Conservation (phyloP, 2,113 vertebrate genomes). For the Cynoglossus semilaevis region DNA sequence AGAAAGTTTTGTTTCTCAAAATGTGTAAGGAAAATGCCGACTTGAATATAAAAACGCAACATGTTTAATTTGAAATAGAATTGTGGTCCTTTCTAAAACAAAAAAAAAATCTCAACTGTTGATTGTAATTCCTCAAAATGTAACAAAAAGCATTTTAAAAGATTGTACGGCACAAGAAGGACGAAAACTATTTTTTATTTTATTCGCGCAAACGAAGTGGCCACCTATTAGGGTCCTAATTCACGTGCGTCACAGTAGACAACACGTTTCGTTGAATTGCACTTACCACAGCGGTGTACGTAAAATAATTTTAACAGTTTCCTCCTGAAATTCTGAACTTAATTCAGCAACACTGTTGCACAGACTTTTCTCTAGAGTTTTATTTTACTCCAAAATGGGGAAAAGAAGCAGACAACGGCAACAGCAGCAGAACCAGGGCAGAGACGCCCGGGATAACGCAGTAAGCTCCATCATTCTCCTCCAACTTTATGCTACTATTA, state of each 20-base stretch:
- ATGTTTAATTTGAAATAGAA: too few species aligned
- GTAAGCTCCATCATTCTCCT: constrained; percentile 57
- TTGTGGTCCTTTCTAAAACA: too few species aligned
- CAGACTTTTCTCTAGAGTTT: constrained; percentile 45
- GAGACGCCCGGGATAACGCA: constrained; percentile 73
- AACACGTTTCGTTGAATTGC: constrained; percentile 40
- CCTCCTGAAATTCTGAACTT: too few species aligned
- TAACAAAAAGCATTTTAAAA: too few species aligned
- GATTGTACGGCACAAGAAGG: too few species aligned
- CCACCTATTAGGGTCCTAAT: constrained; percentile 55
- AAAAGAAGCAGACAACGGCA: constrained; percentile 76
- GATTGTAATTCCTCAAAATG: too few species aligned
- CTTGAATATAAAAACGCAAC: too few species aligned
- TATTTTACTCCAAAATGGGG: constrained; percentile 67
- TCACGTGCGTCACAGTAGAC: constrained; percentile 53
- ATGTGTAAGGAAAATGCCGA: too few species aligned
- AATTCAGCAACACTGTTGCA: constrained; percentile 22
- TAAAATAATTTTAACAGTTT: too few species aligned
- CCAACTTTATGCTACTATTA: constrained; percentile 1
- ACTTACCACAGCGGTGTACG: too few species aligned
- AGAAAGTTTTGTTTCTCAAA: too few species aligned
- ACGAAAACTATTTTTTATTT: not conserved
- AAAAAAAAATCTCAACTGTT: too few species aligned
- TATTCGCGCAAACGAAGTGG: constrained; percentile 54
- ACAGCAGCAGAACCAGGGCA: constrained; percentile 63